phyloP scores from a whole-genome alignment of 1,140 invertebrate species.

The Propsilocerus akamusi region DNA sequence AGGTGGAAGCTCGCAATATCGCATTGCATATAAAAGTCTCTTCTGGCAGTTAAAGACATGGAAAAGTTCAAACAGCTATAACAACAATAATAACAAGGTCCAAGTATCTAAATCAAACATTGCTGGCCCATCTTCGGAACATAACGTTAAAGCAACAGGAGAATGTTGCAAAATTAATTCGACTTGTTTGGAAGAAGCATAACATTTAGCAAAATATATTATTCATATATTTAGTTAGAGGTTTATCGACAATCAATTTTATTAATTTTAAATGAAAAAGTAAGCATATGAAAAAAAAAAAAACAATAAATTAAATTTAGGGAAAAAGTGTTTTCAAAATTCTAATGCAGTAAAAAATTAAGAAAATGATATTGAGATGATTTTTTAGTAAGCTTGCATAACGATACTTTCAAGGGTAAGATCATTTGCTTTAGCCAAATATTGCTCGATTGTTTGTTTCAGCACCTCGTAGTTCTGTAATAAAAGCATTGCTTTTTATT shows the following conservation, averaged over 20 bases:
- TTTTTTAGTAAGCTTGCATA: not conserved
- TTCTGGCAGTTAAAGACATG: not conserved
- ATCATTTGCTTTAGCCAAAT: not conserved
- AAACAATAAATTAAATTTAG: conserved; percentile 5
- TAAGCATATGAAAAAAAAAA: not conserved
- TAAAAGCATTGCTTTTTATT: not conserved
- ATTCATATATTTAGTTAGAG: conserved; percentile 5
- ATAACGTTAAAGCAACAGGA: not conserved
- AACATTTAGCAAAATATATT: conserved; percentile 5
- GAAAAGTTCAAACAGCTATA: not conserved
- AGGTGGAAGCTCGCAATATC: conserved; percentile 12
- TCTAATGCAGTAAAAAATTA: conserved; percentile 7
- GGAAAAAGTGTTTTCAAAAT: conserved; percentile 8
- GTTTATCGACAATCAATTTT: not conserved
- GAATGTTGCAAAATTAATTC: not conserved
- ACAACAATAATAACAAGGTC: not conserved
- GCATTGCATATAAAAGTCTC: conserved; percentile 6
- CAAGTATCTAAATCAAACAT: not conserved
- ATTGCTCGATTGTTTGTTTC: not conserved
- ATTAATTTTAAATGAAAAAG: no score
- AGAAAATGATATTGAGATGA: conserved; percentile 6
- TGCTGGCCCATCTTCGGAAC: not conserved
- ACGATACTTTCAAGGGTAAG: not conserved
- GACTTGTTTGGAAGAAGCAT: conserved; percentile 15
- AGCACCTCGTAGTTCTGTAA: not conserved